Percentiles rank a stretch among this genome's conserved stretches.
Conservation (phyloP, 2,888 invertebrate genomes). For the Cataglyphis albicans region DNA sequence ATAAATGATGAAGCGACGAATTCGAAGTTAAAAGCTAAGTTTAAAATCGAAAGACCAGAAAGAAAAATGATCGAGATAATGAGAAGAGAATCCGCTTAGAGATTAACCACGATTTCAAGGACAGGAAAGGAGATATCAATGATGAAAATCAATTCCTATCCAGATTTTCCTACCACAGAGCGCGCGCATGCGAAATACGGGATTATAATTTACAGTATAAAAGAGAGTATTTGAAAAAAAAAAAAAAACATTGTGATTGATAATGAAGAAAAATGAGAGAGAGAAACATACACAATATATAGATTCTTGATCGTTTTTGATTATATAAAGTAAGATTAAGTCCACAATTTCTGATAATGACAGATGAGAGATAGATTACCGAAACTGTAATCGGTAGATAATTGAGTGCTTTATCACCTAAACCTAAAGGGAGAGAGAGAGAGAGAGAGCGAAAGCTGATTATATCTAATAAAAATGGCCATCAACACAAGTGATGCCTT, state of each 20-base stretch:
- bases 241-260: conserved; percentile 17
- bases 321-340: conserved; percentile 22
- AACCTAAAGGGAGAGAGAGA: conserved; percentile 38
- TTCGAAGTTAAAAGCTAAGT: neutral
- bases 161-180: conserved; percentile 4
- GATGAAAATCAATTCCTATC: neutral
- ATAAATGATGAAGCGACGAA: neutral
- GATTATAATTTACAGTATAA: conserved; percentile 10
- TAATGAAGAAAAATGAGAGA: conserved; percentile 36
- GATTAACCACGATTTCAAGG: neutral
- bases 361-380: conserved; percentile 19
- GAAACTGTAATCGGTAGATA: conserved; percentile 14
- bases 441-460: conserved; percentile 39
- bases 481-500: conserved; percentile 18
- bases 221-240: neutral
- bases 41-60: neutral
- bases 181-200: neutral
- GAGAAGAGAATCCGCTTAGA: neutral
- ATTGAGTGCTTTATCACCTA: neutral
- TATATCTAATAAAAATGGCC: conserved; percentile 2
- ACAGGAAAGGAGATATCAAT: neutral
- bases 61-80: neutral
- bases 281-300: neutral
- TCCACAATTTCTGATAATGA: conserved; percentile 1
- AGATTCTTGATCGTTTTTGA: conserved; percentile 6